Conservation (phyloP, 2,797 vertebrate genomes). For the Pipistrellus nathusii region DNA sequence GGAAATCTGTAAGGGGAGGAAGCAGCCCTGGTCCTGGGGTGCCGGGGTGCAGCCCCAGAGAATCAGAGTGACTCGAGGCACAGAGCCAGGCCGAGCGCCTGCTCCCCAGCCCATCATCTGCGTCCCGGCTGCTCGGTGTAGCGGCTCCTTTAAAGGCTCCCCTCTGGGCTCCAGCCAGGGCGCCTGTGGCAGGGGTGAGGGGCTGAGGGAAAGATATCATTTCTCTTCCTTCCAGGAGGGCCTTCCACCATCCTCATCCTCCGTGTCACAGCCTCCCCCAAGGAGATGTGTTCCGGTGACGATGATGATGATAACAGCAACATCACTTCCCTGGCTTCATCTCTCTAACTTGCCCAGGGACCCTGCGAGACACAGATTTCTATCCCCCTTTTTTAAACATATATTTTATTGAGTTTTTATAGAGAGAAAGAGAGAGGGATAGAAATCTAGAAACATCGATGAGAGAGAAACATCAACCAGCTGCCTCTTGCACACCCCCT, state of each 20-base stretch:
- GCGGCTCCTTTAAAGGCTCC: neutral
- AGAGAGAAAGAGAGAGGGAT: too few relatives aligned
- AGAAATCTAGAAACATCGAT: too few relatives aligned
- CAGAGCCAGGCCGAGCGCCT: neutral
- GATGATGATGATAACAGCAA: accelerated
- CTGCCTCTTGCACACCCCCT: too few relatives aligned
- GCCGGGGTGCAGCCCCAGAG: neutral
- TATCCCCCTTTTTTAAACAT: neutral
- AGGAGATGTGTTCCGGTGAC: neutral
- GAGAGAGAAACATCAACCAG: too few relatives aligned
- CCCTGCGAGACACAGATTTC: accelerated
- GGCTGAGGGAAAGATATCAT: neutral
- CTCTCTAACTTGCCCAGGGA: accelerated
- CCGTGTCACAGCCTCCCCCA: neutral
- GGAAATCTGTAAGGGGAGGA: conserved; percentile 31
- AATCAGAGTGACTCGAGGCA: neutral
- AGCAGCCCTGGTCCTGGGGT: neutral
- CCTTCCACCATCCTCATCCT: accelerated
- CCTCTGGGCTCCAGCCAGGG: neutral
- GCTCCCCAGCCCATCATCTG: neutral
- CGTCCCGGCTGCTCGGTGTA: neutral
- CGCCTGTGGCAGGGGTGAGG: neutral
- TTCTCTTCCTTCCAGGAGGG: too few relatives aligned
- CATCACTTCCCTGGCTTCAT: accelerated
- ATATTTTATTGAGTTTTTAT: too few relatives aligned